phyloP scores from a whole-genome alignment of 2,113 vertebrate species.

The Chaetorhynchus papuensis region DNA sequence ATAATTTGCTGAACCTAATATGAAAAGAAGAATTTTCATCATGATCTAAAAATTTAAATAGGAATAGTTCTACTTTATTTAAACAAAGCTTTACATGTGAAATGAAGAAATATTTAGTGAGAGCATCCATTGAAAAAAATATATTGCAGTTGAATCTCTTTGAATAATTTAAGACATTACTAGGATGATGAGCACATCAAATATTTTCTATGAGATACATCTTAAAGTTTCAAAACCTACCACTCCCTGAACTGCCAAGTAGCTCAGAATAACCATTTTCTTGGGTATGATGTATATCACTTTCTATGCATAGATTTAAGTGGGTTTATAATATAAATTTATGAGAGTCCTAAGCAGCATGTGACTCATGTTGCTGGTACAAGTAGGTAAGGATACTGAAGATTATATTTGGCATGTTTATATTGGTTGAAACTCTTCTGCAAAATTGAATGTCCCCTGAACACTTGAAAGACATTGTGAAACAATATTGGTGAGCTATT shows the following conservation, averaged over 20 bases:
- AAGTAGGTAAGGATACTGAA: neutral
- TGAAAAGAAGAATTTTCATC: neutral
- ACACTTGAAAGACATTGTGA: slow-evolving; percentile 2
- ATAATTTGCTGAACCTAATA: neutral
- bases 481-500: neutral
- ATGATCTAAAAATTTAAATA: neutral
- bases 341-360: neutral
- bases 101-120: neutral
- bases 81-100: neutral
- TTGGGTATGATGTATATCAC: neutral
- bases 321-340: neutral
- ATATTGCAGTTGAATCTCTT: neutral
- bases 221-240: neutral
- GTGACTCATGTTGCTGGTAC: neutral
- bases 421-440: neutral
- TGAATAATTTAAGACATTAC: neutral
- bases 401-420: slow-evolving; percentile 1
- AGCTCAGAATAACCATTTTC: neutral
- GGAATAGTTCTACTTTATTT: neutral
- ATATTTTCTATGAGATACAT: neutral
- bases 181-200: neutral
- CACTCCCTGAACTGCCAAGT: neutral
- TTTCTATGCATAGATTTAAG: slow-evolving; percentile 16
- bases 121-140: neutral
- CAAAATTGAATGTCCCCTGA: neutral